phyloP scores from a whole-genome alignment of 1,140 invertebrate genomes.

The Drosophila nigromelanica region DNA sequence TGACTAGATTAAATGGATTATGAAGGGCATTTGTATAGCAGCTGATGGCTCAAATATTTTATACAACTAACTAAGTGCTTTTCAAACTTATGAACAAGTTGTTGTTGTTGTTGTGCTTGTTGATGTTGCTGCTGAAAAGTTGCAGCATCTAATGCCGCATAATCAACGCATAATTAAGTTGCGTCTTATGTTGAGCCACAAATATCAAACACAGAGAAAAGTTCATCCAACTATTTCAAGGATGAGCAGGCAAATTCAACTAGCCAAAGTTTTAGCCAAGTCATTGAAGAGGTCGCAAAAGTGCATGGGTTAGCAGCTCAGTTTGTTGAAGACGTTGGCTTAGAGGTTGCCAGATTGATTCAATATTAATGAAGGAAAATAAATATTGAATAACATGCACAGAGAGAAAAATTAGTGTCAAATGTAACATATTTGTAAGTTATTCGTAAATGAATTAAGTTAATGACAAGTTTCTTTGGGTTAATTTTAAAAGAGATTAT shows the following conservation, averaged over 20 bases:
- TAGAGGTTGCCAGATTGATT: no score
- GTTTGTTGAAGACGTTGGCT: not conserved
- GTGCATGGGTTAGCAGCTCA: not conserved
- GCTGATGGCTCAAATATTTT: slow-evolving; percentile 14
- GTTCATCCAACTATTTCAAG: slow-evolving; percentile 4
- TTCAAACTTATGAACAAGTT: slow-evolving; percentile 1
- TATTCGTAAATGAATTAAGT: no score
- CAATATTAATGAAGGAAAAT: no score
- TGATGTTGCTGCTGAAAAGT: slow-evolving; percentile 23
- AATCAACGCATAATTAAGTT: slow-evolving; percentile 43
- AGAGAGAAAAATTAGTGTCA: not conserved
- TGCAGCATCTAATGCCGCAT: slow-evolving; percentile 17
- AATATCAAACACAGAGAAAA: slow-evolving; percentile 15
- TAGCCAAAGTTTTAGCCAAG: slow-evolving; percentile 8
- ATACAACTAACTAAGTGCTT: slow-evolving; percentile 37
- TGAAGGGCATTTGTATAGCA: not conserved
- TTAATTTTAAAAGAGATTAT: no score
- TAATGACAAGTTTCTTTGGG: no score
- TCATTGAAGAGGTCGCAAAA: slow-evolving; percentile 4
- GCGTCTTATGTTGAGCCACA: slow-evolving; percentile 7
- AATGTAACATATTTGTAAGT: no score
- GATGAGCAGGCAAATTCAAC: slow-evolving; percentile 9
- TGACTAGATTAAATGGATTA: slow-evolving; percentile 47
- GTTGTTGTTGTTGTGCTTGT: slow-evolving; percentile 5
- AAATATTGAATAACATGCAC: not conserved